phyloP scores from a whole-genome alignment of 2,113 vertebrate species.

The Crypturellus undulatus region DNA sequence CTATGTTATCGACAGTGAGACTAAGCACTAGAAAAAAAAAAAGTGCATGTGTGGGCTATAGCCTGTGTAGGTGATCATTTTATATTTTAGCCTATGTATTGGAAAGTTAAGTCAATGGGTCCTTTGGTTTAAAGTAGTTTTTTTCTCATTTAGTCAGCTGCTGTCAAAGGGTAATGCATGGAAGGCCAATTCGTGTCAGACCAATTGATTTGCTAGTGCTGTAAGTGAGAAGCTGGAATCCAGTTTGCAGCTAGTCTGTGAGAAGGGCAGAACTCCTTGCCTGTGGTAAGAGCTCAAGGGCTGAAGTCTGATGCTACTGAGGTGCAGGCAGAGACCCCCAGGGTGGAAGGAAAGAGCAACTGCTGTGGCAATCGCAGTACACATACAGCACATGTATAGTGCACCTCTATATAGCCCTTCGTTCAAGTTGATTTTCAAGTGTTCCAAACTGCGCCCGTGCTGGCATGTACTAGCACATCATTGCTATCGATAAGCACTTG shows the following conservation, averaged over 20 bases:
- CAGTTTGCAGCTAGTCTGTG: not conserved
- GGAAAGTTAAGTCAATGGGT: not conserved
- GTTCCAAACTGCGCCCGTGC: not conserved
- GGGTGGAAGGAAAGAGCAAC: not conserved
- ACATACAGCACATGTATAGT: not conserved
- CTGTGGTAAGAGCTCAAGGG: not conserved
- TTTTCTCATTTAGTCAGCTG: constrained; percentile 6
- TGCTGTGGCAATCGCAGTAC: not conserved
- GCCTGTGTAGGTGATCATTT: not conserved
- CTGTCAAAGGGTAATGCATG: not conserved
- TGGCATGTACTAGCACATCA: not conserved
- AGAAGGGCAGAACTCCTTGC: not conserved
- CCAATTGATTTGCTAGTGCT: not conserved
- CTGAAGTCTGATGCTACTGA: not conserved
- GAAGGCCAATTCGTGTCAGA: not conserved
- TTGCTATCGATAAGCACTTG: not conserved
- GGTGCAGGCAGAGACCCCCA: not conserved
- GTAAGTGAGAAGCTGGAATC: not conserved
- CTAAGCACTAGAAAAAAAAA: constrained; percentile 11
- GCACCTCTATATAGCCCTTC: not conserved
- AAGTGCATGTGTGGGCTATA: not conserved
- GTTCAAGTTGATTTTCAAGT: not conserved
- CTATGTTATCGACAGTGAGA: constrained; percentile 44
- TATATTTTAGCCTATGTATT: not conserved
- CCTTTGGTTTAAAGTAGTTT: not conserved